Evolutionary conservation across 2,113 vertebrate genomes (phyloP).

Genomic region (Ameiurus melas): DNA sequence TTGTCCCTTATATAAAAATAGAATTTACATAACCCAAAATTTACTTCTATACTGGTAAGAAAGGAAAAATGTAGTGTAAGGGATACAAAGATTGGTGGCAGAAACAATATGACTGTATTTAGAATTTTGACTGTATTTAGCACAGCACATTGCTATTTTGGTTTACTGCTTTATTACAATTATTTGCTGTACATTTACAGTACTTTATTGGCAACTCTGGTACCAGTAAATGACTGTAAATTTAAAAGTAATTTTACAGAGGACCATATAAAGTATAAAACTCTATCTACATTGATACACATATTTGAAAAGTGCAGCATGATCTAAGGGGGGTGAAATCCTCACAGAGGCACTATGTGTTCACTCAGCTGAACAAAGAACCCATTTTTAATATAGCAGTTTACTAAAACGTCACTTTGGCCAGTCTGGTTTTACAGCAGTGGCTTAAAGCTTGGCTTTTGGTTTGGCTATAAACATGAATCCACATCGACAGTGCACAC

Average conservation of each 20-base stretch:
- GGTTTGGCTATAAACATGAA: conserved; percentile 46
- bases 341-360: neutral
- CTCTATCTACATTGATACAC: neutral
- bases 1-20: no score
- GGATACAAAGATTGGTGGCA: no score
- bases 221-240: neutral
- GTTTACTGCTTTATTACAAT: neutral
- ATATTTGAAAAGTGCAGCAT: neutral
- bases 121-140: neutral
- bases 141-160: neutral
- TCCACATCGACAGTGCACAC: conserved; percentile 37
- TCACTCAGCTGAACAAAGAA: conserved; percentile 8
- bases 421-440: conserved; percentile 26
- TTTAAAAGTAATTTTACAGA: neutral
- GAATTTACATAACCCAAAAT: no score
- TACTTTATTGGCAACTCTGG: neutral
- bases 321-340: neutral
- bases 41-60: no score
- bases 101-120: no score
- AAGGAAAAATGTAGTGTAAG: no score
- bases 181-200: neutral
- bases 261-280: neutral
- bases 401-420: neutral
- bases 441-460: conserved; percentile 19
- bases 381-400: conserved; percentile 26